Conservation (phyloP, 2,113 vertebrate species). For the Halichoeres trimaculatus region DNA sequence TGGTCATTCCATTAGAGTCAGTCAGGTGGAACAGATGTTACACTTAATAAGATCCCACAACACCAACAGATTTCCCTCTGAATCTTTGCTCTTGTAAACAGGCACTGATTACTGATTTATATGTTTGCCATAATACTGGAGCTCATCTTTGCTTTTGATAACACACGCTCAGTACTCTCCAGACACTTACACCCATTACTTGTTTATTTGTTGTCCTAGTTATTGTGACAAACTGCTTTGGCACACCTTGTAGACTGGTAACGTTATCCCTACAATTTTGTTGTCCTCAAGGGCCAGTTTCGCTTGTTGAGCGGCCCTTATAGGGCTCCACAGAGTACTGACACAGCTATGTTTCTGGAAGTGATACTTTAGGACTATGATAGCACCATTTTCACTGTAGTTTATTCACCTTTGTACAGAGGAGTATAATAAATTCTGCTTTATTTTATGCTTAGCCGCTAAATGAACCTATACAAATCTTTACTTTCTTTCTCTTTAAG, state of each 20-base stretch:
- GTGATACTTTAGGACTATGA: conserved; percentile 1
- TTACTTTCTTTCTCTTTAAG: too few relatives aligned
- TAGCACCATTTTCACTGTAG: conserved; percentile 5
- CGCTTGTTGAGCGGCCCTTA: neutral
- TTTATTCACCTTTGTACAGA: conserved; percentile 3
- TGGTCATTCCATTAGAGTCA: conserved; percentile 12
- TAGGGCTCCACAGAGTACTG: neutral
- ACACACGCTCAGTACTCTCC: neutral
- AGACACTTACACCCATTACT: neutral
- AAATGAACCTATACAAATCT: too few relatives aligned
- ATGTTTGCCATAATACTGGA: neutral
- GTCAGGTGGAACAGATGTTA: conserved; percentile 43
- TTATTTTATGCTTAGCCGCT: neutral
- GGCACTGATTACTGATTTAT: conserved; percentile 42
- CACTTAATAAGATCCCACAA: conserved; percentile 40
- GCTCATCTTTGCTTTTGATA: conserved; percentile 1
- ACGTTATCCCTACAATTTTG: neutral
- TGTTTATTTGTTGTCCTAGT: neutral
- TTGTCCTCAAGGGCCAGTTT: neutral
- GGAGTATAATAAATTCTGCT: neutral
- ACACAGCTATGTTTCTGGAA: neutral
- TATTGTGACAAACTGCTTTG: conserved; percentile 3
- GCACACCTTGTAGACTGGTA: neutral
- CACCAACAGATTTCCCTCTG: conserved; percentile 1
- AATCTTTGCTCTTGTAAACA: conserved; percentile 4